Evolutionary conservation across 53 echinoderm and acorn worm genomes (phyloP), one percentile per base, ranked within the genome.

Genomic region (Echinometra lucunter): DNA sequence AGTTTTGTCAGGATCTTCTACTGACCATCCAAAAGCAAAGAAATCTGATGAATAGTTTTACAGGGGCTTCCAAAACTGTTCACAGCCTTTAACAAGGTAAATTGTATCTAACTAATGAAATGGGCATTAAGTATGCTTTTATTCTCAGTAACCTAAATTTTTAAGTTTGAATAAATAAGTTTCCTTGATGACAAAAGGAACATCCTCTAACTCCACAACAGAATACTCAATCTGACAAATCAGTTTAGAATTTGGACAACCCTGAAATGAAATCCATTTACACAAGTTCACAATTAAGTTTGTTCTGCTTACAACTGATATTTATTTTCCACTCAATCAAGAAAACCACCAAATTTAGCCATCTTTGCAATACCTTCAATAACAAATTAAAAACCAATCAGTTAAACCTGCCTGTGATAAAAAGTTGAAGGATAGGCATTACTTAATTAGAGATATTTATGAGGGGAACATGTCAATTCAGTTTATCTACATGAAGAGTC

Each of bases 291-390:
- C 49, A 27, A 27, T n/a, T 45, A 11, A 85, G 49, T 45, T 44
- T 85, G 85, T n/a, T 85, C 37, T 49, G 49, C 47, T 85, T 49
- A 85, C 49, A 85, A 85, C n/a, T 49, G n/a, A 8, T 85, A 85
- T 83, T 83, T 85, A 85, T 85, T 7, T 85, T 47, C 49, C 49
- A 49, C 85, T 85, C 85, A 85, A 85, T 49, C 81, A 81, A 44
- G 81, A 81, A 81, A 81, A 81, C 81, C 81, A 81, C 81, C 8
- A 81, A 44, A 25, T 81, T 81, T 4, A 44, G 42, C 25, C 25
- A 81, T 40, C 74, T 74, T 35, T 8, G 37, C 35, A 35, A 74
- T 74, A 25, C 25, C 44, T 81, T 81, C 44, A 40, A 81, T 81
- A 81, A 81, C 38, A 81, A 81, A 53, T 53, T 53, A 53, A 53